Evolutionary conservation across 1,140 invertebrate genomes (phyloP).

Genomic region (Trinorchestia longiramus): DNA sequence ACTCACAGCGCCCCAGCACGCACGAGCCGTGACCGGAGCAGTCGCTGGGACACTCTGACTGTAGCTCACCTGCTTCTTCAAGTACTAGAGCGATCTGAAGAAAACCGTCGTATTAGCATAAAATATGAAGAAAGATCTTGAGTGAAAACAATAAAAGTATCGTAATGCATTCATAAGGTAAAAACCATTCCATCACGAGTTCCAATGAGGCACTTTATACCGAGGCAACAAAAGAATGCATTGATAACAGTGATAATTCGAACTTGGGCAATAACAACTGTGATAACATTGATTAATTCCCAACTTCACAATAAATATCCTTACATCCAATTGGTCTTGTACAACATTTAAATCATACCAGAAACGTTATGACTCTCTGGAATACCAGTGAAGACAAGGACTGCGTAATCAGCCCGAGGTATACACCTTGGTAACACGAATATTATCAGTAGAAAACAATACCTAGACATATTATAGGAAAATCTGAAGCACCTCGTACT

Average conservation of each 20-base stretch:
- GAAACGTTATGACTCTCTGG: background rate
- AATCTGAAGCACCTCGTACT: background rate
- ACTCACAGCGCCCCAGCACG: conserved; percentile 93
- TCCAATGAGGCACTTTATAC: background rate
- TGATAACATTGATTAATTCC: no score
- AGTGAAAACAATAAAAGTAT: background rate
- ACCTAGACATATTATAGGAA: background rate
- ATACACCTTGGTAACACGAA: background rate
- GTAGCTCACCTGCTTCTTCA: conserved; percentile 87
- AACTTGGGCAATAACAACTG: background rate
- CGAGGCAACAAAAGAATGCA: background rate
- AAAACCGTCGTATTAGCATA: background rate
- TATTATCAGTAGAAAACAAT: background rate
- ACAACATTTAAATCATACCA: no score
- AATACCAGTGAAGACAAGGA: background rate
- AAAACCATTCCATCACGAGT: background rate
- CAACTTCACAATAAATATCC: no score
- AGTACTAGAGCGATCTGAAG: conserved; percentile 72
- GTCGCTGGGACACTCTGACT: conserved; percentile 91
- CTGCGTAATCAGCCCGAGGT: background rate
- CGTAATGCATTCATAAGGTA: background rate
- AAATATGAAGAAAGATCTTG: background rate
- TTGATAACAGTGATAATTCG: background rate
- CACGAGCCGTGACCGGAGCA: conserved; percentile 88
- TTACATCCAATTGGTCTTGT: no score